A percentile compares a stretch with the other conserved stretches of the same genome.
Evolutionary conservation across 2,113 vertebrate species (phyloP).

Genomic region (Petroica traversi): DNA sequence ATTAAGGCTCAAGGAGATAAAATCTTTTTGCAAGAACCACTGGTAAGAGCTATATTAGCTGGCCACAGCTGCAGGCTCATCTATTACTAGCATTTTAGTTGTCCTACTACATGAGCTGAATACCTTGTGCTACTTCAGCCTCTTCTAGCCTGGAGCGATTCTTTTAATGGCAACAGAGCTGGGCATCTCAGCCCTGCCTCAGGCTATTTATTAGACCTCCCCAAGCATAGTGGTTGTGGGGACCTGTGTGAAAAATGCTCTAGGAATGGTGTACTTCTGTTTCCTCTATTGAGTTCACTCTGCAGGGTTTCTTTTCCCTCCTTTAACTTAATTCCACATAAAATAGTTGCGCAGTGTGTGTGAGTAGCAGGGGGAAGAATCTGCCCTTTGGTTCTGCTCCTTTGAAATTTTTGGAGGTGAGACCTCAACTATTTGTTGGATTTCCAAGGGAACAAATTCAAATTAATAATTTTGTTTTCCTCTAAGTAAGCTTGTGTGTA

Average conservation of each 20-base stretch:
- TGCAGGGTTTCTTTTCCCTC: rapidly evolving
- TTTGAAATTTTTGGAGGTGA: neutral
- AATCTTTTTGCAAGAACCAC: conserved; percentile 91
- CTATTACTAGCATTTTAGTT: conserved; percentile 1
- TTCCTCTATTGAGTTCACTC: neutral
- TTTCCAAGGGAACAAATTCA: neutral
- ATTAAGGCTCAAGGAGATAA: conserved; percentile 88
- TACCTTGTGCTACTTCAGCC: neutral
- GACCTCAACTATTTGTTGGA: neutral
- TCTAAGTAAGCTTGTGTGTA: neutral
- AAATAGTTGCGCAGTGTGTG: neutral
- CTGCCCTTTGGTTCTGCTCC: neutral
- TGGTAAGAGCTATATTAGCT: conserved; percentile 77
- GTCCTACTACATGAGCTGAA: conserved; percentile 10
- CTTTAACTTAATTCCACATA: conserved; percentile 1
- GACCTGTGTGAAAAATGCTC: neutral
- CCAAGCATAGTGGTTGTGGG: neutral
- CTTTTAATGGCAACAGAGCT: conserved; percentile 5
- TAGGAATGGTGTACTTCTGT: neutral
- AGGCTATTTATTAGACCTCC: neutral
- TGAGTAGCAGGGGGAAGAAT: neutral
- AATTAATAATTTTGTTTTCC: neutral
- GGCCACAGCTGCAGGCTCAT: neutral
- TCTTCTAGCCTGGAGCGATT: conserved; percentile 18
- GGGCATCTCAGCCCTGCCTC: neutral